These are phyloP conservation scores for Lysiphlebus fabarum DNA, from an alignment of 1,140 invertebrate species.

Conservation along the genomic window DNA sequence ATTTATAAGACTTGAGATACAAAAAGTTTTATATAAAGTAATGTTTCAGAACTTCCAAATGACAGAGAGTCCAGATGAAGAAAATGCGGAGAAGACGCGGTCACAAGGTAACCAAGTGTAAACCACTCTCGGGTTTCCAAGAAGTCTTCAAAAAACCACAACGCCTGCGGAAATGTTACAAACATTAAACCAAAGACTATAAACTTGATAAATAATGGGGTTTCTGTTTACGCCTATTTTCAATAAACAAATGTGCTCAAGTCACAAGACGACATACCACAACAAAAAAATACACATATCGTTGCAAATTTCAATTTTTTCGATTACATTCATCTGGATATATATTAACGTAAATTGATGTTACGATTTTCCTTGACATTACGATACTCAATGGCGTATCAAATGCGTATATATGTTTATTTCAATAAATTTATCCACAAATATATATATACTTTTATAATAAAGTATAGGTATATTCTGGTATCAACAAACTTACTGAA, in stretches of 20 bases:
- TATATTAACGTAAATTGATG: slow-evolving; percentile 16
- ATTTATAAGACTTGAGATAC: no score
- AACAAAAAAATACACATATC: slow-evolving; percentile 1
- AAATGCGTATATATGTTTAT: no score
- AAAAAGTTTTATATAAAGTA: no score
- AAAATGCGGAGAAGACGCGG: slow-evolving; percentile 4
- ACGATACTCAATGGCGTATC: no score
- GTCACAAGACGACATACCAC: no score
- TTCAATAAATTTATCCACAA: no score
- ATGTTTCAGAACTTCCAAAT: no score
- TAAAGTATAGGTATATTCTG: no score
- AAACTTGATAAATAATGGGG: slow-evolving; percentile 39
- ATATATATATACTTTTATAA: no score
- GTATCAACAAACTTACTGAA: no score
- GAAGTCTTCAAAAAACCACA: slow-evolving; percentile 32
- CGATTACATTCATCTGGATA: slow-evolving; percentile 7
- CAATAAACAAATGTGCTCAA: slow-evolving; percentile 22
- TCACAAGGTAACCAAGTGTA: slow-evolving; percentile 21
- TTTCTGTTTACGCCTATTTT: slow-evolving; percentile 35
- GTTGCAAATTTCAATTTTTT: slow-evolving; percentile 12
- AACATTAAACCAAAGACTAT: slow-evolving; percentile 27
- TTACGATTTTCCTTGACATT: not conserved
- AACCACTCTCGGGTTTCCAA: slow-evolving; percentile 26
- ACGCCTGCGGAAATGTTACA: slow-evolving; percentile 33
- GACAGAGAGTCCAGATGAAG: not conserved